phyloP scores from a whole-genome alignment of 2,113 vertebrate genomes.

The Chiloscyllium plagiosum region DNA sequence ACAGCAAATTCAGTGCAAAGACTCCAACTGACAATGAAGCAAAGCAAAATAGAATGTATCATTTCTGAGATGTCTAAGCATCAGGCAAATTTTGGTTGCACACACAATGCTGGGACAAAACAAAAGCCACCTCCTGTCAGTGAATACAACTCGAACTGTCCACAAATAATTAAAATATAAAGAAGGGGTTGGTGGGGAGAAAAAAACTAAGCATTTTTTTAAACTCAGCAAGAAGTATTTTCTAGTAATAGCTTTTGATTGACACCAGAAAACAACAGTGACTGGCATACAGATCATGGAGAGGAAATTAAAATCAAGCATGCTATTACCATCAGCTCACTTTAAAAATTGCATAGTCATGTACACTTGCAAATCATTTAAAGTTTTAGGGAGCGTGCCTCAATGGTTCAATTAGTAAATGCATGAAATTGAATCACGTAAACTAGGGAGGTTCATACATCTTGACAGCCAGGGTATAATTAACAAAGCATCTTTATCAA shows the following conservation, averaged over 20 bases:
- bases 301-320: background rate
- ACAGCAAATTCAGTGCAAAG: background rate
- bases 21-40: background rate
- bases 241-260: background rate
- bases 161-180: background rate
- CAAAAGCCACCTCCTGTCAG: background rate
- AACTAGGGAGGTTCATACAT: background rate
- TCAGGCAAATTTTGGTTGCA: background rate
- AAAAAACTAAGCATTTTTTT: background rate
- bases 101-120: background rate
- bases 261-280: background rate
- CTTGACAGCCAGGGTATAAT: background rate
- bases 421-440: background rate
- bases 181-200: background rate
- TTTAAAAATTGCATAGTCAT: background rate
- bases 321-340: background rate
- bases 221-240: background rate
- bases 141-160: background rate
- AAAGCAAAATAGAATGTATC: background rate
- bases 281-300: background rate
- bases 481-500: background rate
- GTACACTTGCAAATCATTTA: background rate
- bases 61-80: background rate
- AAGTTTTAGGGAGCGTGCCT: background rate
- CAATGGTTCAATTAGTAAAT: background rate